Percentiles rank a stretch among this genome's conserved stretches.
Conservation (phyloP, 2,888 invertebrate genomes). For the Ochropacha duplaris region DNA sequence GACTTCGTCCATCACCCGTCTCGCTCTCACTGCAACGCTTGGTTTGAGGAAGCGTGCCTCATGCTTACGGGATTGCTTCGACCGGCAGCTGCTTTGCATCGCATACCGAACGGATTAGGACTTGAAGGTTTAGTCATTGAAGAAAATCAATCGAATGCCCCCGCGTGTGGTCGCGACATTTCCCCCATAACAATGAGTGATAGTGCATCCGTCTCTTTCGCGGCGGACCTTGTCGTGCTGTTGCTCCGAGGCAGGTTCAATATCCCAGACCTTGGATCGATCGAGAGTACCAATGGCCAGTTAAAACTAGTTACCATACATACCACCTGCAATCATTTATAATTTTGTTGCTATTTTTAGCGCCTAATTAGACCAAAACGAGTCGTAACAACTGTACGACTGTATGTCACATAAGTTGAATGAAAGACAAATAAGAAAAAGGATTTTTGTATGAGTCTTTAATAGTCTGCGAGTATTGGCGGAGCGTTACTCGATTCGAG, state of each 20-base stretch:
- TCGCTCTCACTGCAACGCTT: conserved; percentile 34
- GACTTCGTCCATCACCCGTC: conserved; percentile 21
- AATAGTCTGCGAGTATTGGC: conserved; percentile 45
- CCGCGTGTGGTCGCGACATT: conserved; percentile 76
- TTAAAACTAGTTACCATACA: conserved; percentile 71
- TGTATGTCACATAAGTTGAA: conserved; percentile 28
- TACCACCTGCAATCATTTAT: conserved; percentile 69
- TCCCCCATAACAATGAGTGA: conserved; percentile 79
- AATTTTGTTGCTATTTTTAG: conserved; percentile 65
- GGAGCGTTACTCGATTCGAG: conserved; percentile 10
- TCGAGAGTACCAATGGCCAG: conserved; percentile 65
- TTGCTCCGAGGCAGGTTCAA: conserved; percentile 78
- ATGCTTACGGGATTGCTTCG: conserved; percentile 60
- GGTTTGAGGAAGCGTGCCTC: conserved; percentile 71
- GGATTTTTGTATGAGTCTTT: conserved; percentile 58
- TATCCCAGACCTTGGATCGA: conserved; percentile 81
- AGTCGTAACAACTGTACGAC: conserved; percentile 26
- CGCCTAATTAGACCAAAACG: conserved; percentile 46
- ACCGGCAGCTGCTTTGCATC: conserved; percentile 62
- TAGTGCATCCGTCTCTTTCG: conserved; percentile 77
- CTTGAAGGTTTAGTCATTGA: conserved; percentile 57
- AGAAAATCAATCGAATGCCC: conserved; percentile 51
- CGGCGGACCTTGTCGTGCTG: conserved; percentile 71
- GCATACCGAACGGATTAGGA: conserved; percentile 67
- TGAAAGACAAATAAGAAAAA: conserved; percentile 37